Evolutionary conservation across 2,888 invertebrate species (phyloP).

Genomic region (Mellilla xanthometata): DNA sequence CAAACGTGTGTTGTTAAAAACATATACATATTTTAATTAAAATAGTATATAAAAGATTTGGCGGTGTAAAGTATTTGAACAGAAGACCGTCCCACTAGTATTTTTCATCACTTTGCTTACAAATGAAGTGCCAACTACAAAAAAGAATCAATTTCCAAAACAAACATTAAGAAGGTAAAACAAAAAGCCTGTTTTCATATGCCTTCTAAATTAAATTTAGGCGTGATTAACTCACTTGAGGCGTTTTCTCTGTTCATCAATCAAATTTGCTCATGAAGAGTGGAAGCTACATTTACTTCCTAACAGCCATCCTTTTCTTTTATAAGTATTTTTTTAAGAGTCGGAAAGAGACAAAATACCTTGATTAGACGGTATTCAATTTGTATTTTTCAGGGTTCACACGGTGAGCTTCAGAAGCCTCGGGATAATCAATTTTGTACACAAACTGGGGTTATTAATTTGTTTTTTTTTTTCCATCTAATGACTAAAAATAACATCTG

Average conservation of each 20-base stretch:
- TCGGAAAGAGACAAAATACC: conserved; percentile 44
- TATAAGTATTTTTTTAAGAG: conserved; percentile 25
- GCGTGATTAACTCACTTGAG: conserved; percentile 76
- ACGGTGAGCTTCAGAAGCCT: conserved; percentile 74
- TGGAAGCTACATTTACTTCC: conserved; percentile 67
- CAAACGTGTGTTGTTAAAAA: too few relatives aligned
- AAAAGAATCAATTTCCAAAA: conserved; percentile 54
- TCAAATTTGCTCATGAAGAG: conserved; percentile 65
- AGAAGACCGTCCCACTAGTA: not conserved
- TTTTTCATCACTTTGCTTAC: conserved; percentile 16
- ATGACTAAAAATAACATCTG: conserved; percentile 77
- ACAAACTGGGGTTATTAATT: conserved; percentile 77
- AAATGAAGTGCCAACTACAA: conserved; percentile 18
- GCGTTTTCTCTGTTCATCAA: conserved; percentile 82
- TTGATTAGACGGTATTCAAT: conserved; percentile 67
- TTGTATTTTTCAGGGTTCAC: conserved; percentile 72
- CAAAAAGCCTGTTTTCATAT: conserved; percentile 65
- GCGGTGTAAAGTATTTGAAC: too few relatives aligned
- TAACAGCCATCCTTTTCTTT: conserved; percentile 53
- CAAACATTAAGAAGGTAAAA: conserved; percentile 71
- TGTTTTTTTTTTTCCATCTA: conserved; percentile 70
- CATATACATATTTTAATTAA: too few relatives aligned
- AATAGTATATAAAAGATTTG: too few relatives aligned
- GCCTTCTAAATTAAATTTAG: conserved; percentile 78
- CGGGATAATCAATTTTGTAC: conserved; percentile 77